Percentiles rank a stretch among this genome's conserved stretches.
Evolutionary conservation across 2,888 invertebrate species (phyloP).

Genomic region (Melinaea marsaeus): DNA sequence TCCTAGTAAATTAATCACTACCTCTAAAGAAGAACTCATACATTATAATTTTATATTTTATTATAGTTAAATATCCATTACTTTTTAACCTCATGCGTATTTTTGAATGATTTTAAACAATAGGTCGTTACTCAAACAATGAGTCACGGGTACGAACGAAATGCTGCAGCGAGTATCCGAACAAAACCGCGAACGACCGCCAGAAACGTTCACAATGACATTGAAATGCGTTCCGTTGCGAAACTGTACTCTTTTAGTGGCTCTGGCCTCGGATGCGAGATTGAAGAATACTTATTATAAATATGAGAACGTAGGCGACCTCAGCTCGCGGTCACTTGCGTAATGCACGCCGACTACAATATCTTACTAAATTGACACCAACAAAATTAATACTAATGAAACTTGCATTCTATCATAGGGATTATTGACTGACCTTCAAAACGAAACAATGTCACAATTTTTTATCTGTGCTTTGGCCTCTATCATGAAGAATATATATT

Average conservation of each 20-base stretch:
- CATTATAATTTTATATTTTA: not conserved
- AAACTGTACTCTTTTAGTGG: slow-evolving; percentile 73
- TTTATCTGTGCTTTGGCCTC: too few relatives aligned
- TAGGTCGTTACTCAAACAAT: slow-evolving; percentile 14
- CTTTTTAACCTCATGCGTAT: not conserved
- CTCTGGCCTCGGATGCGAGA: slow-evolving; percentile 65
- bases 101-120: slow-evolving; percentile 3
- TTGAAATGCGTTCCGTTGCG: slow-evolving; percentile 69
- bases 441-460: slow-evolving; percentile 56
- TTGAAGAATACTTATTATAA: slow-evolving; percentile 76
- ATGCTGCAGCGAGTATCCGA: slow-evolving; percentile 20
- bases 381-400: slow-evolving; percentile 15
- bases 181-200: slow-evolving; percentile 43
- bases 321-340: slow-evolving; percentile 74
- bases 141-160: slow-evolving; percentile 19
- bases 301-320: slow-evolving; percentile 75
- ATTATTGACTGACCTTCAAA: slow-evolving; percentile 31
- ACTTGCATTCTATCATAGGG: slow-evolving; percentile 19
- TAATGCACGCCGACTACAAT: slow-evolving; percentile 69
- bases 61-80: too few relatives aligned
- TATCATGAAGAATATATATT: too few relatives aligned
- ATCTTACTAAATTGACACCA: slow-evolving; percentile 37
- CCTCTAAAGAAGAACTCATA: not conserved
- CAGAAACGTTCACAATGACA: slow-evolving; percentile 64
- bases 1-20: slow-evolving; percentile 22